phyloP scores from a whole-genome alignment of 1,140 invertebrate genomes.

The Pollicipes pollicipes region DNA sequence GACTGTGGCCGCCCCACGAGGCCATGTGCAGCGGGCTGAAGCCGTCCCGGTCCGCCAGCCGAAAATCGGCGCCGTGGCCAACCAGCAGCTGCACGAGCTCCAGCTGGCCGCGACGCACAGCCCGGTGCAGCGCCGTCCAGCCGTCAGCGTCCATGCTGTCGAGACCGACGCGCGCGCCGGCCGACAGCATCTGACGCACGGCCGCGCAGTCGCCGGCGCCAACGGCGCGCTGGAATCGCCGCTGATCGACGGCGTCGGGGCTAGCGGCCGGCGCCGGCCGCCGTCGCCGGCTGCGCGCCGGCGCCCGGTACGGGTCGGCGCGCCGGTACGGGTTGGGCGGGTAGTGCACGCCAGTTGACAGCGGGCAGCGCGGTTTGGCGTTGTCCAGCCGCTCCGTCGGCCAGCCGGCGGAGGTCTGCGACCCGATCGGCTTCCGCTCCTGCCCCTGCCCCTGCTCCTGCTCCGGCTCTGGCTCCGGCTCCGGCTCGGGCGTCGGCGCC shows the following conservation, averaged over 20 bases:
- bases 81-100: conserved; percentile 33
- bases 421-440: too few relatives aligned
- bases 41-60: conserved; percentile 32
- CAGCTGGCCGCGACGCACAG: conserved; percentile 30
- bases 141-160: conserved; percentile 31
- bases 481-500: not conserved
- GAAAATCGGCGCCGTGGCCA: conserved; percentile 31
- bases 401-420: not conserved
- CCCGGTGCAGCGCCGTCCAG: conserved; percentile 31
- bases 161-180: conserved; percentile 5
- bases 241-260: not conserved
- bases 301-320: not conserved
- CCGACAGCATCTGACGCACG: not conserved
- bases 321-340: not conserved
- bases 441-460: not conserved
- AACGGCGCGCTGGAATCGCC: not conserved
- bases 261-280: too few relatives aligned
- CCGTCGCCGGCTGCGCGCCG: too few relatives aligned
- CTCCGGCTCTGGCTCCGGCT: too few relatives aligned
- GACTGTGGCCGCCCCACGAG: conserved; percentile 27
- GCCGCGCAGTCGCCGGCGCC: not conserved
- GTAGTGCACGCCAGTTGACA: not conserved
- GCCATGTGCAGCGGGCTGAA: conserved; percentile 35
- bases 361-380: not conserved
- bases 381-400: not conserved